These are phyloP conservation scores for Hybognathus amarus DNA, from an alignment of 2,797 vertebrate species.

Conservation along the genomic window DNA sequence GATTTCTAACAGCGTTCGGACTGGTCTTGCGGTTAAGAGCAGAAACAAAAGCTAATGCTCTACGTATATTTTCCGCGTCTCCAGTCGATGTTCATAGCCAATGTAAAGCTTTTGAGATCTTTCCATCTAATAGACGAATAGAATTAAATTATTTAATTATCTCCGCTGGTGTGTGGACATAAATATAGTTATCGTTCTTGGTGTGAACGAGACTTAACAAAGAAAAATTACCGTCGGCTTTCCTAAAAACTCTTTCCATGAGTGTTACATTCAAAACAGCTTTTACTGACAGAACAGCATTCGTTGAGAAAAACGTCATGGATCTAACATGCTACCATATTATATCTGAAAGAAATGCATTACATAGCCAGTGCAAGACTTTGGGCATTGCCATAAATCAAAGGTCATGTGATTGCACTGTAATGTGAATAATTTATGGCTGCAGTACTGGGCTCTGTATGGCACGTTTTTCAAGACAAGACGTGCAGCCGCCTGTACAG, in stretches of 20 bases:
- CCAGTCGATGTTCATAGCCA: too few relatives aligned
- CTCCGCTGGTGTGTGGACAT: background rate
- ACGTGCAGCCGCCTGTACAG: background rate
- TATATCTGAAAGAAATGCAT: background rate
- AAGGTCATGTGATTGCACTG: slow-evolving; percentile 26
- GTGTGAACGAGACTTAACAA: background rate
- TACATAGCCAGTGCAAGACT: background rate
- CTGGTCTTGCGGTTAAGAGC: background rate
- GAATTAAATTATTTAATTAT: too few relatives aligned
- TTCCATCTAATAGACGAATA: too few relatives aligned
- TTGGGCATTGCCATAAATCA: background rate
- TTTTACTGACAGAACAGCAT: background rate
- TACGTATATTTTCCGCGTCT: background rate
- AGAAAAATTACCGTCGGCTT: background rate
- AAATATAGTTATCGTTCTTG: background rate
- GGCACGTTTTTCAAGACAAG: slow-evolving; percentile 9
- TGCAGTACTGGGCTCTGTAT: background rate
- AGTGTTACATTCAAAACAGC: background rate
- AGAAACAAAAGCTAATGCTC: background rate
- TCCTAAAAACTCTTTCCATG: background rate
- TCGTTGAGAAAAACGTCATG: background rate
- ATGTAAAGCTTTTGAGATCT: too few relatives aligned
- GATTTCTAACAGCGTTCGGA: background rate
- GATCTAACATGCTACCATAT: background rate
- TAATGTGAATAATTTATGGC: slow-evolving; percentile 29